phyloP scores from a whole-genome alignment of 2,888 invertebrate genomes.

The Eupsilia transversa region DNA sequence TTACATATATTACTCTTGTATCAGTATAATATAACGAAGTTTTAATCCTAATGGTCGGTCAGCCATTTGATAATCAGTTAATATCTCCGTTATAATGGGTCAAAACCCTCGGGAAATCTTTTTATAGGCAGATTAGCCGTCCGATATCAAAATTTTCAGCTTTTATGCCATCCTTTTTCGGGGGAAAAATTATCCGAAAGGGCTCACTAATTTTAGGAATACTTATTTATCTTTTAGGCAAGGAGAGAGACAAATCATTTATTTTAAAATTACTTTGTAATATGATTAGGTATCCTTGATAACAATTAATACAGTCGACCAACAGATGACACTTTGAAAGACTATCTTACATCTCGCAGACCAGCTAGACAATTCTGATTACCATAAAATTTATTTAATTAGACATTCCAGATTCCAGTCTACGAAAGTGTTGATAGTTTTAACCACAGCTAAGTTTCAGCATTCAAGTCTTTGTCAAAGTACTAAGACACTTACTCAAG shows the following conservation, averaged over 20 bases:
- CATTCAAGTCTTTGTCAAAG: constrained; percentile 48
- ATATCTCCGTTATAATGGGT: constrained; percentile 35
- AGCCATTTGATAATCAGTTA: constrained; percentile 42
- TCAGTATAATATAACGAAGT: constrained; percentile 21
- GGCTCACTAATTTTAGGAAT: constrained; percentile 36
- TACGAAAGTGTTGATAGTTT: constrained; percentile 37
- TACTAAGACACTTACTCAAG: constrained; percentile 20
- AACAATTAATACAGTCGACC: not conserved
- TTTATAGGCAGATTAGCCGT: constrained; percentile 40
- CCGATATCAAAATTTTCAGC: constrained; percentile 40
- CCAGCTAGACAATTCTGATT: constrained; percentile 10
- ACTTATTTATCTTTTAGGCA: not conserved
- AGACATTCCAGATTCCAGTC: constrained; percentile 35
- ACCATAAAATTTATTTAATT: constrained; percentile 41
- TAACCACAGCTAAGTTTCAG: constrained; percentile 38
- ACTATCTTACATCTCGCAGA: not conserved
- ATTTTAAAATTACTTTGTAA: not conserved
- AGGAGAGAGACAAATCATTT: not conserved
- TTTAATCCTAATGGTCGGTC: constrained; percentile 2
- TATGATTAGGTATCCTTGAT: not conserved
- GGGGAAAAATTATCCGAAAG: constrained; percentile 32
- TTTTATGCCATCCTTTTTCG: constrained; percentile 33
- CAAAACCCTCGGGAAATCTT: constrained; percentile 32
- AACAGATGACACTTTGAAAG: constrained; percentile 24
- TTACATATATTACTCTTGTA: too few relatives aligned